Evolutionary conservation across 2,113 vertebrate species (phyloP).

Genomic region (Mesitornis unicolor): DNA sequence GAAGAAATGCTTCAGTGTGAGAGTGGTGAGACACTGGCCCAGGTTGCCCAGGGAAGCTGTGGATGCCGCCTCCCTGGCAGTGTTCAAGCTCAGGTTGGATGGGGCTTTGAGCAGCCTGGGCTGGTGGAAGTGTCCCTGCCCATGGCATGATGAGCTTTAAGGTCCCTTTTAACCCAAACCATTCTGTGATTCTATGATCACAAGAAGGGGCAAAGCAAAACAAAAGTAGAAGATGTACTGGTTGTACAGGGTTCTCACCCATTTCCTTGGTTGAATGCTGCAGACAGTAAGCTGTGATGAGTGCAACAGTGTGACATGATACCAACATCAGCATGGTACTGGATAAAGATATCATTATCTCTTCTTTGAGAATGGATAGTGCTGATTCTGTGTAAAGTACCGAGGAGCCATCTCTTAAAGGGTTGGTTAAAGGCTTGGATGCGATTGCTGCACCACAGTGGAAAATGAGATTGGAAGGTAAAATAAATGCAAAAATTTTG

Average conservation of each 20-base stretch:
- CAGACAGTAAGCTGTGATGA: background rate
- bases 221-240: background rate
- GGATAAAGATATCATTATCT: background rate
- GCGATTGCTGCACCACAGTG: background rate
- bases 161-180: too few species aligned
- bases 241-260: background rate
- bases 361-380: background rate
- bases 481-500: background rate
- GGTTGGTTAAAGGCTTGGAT: background rate
- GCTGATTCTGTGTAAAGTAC: background rate
- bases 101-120: too few species aligned
- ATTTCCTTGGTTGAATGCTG: background rate
- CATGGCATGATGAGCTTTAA: too few species aligned
- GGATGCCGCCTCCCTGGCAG: too few species aligned
- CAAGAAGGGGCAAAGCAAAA: background rate
- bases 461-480: background rate
- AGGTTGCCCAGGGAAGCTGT: too few species aligned
- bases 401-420: background rate
- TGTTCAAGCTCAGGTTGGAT: too few species aligned
- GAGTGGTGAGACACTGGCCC: too few species aligned
- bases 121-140: too few species aligned
- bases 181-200: too few species aligned
- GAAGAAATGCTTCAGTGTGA: too few species aligned
- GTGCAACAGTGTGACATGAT: rapidly evolving
- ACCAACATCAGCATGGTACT: background rate